Evolutionary conservation across 2,797 vertebrate genomes (phyloP), one percentile per base, ranked within the genome.

Genomic region (Peromyscus attwateri): DNA sequence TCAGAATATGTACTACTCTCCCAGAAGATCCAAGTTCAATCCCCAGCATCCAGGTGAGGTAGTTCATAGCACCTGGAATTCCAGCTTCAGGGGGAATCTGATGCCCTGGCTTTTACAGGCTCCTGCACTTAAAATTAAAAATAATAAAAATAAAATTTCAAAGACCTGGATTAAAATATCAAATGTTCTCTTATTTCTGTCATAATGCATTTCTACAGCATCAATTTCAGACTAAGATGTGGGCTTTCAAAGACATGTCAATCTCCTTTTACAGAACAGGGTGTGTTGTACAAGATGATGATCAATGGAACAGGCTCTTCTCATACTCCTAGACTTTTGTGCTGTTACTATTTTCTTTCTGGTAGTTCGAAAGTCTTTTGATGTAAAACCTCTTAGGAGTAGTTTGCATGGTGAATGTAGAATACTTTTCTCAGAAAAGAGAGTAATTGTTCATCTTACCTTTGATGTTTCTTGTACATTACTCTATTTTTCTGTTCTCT

Each of bases 401-500:
- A 75, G 34, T 84, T 79, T 92, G 55, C 43, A 55, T 81, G 80
- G 43, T 34, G n/a, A 52, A 93, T 70, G 46, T 68, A 92, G 34
- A 64, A 6, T 73, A 2, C 62, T 91, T 95, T 95, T 79, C 62
- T 89, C 64, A 95, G 73, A 94, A 91, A 91, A 23, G 34, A 95
- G 37, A 71, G 29, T 66, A 95, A 60, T 91, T 96, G 37, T 80
- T 89, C 21, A 93, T 64, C 49, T 70, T 91, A 37, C 13, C 34
- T 96, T 96, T 93, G 75, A 91, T 94, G 49, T 70, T 91, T 94
- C 62, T 92, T 82, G 3, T 62, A 46, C 27, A 23, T 75, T 88
- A 27, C 37, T 91, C 23, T 91, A 17, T 83, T 96, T 97, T 96
- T 94, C 77, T 95, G 21, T 19, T 95, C n/a, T 95, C 23, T 19